A percentile compares a stretch with the other conserved stretches of the same genome.
phyloP scores from a whole-genome alignment of 2,888 invertebrate genomes.

The Xestia c-nigrum region DNA sequence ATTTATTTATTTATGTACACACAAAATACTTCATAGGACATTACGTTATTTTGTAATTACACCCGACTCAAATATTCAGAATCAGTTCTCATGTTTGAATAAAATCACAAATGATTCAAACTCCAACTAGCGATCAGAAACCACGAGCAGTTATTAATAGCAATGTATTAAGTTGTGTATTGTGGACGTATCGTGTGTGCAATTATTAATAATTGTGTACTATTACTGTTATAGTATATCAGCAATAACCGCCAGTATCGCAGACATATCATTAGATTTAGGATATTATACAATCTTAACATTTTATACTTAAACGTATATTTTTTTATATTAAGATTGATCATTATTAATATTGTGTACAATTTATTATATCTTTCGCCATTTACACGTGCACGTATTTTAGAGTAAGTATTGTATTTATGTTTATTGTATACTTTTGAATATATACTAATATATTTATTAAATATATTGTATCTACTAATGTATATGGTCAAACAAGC shows the following conservation, averaged over 20 bases:
- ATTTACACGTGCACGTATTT: conserved; percentile 50
- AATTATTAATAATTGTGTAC: conserved; percentile 67
- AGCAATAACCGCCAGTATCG: conserved; percentile 87
- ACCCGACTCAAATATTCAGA: neutral
- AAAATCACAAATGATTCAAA: conserved; percentile 29
- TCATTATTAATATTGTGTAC: conserved; percentile 54
- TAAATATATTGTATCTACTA: neutral
- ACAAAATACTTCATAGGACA: no score
- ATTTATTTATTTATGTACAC: no score
- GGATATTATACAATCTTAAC: conserved; percentile 77
- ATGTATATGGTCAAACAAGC: neutral
- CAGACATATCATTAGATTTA: conserved; percentile 89
- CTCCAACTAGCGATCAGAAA: conserved; percentile 61
- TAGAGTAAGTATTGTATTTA: conserved; percentile 19
- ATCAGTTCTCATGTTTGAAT: conserved; percentile 1
- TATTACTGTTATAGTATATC: conserved; percentile 67
- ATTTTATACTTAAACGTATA: conserved; percentile 73
- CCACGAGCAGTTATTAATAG: conserved; percentile 63
- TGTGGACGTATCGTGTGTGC: conserved; percentile 68
- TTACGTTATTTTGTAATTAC: no score
- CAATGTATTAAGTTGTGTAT: conserved; percentile 70
- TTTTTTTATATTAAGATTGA: conserved; percentile 64
- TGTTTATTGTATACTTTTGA: conserved; percentile 19
- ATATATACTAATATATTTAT: conserved; percentile 19
- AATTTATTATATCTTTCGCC: conserved; percentile 37